These are phyloP conservation scores for Trissolcus brochymenae DNA, from an alignment of 2,888 invertebrate genomes.

Conservation along the genomic window DNA sequence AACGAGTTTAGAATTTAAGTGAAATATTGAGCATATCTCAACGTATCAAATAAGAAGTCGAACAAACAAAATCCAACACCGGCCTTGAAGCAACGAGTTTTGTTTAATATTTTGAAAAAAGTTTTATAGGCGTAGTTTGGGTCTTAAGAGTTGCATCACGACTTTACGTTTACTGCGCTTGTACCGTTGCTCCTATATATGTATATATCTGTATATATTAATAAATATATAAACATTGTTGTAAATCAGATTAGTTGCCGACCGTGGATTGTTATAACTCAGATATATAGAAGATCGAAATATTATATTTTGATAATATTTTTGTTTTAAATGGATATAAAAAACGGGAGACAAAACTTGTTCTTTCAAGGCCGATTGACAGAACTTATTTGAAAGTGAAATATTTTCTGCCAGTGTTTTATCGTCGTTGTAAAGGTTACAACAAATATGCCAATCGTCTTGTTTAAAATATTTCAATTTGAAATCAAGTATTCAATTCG, in stretches of 20 bases:
- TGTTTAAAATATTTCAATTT: constrained; percentile 59
- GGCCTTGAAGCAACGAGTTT: constrained; percentile 50
- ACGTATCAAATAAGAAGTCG: constrained; percentile 27
- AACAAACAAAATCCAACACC: constrained; percentile 16
- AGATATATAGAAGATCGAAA: constrained; percentile 15
- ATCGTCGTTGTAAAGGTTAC: constrained; percentile 57
- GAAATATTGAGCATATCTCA: constrained; percentile 54
- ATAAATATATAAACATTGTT: constrained; percentile 36
- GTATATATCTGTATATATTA: constrained; percentile 27
- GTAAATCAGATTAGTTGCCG: constrained; percentile 7
- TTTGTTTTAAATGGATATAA: constrained; percentile 4
- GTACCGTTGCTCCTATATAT: background rate
- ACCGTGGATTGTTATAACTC: constrained; percentile 12
- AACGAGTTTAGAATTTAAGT: constrained; percentile 46
- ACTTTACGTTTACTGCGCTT: constrained; percentile 19
- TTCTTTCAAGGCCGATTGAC: constrained; percentile 50
- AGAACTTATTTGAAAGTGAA: constrained; percentile 59
- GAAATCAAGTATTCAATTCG: constrained; percentile 40
- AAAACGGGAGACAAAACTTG: constrained; percentile 48
- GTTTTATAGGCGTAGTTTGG: constrained; percentile 1
- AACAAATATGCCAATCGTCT: constrained; percentile 60
- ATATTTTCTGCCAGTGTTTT: constrained; percentile 60
- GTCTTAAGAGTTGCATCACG: background rate
- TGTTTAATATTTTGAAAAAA: constrained; percentile 25
- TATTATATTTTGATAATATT: constrained; percentile 37